Evolutionary conservation across 2,797 vertebrate species (phyloP).

Genomic region (Hypotaenidia philippensis): DNA sequence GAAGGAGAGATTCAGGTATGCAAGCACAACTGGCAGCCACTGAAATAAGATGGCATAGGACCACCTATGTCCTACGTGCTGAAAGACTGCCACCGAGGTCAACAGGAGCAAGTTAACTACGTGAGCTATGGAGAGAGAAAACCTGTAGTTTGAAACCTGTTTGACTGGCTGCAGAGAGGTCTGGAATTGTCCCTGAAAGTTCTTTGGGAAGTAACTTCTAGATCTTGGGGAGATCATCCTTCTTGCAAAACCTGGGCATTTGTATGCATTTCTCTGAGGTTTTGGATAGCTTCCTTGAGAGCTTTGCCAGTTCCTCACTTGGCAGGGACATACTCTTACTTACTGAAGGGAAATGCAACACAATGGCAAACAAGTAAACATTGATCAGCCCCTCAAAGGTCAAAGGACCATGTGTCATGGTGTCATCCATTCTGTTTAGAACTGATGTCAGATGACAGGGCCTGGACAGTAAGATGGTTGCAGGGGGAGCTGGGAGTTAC

Average conservation of each 20-base stretch:
- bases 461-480: not conserved
- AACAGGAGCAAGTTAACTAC: not conserved
- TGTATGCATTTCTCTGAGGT: not conserved
- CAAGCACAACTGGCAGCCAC: not conserved
- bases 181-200: not conserved
- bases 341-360: not conserved
- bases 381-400: not conserved
- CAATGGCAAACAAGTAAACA: not conserved
- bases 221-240: not conserved
- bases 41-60: not conserved
- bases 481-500: conserved; percentile 18
- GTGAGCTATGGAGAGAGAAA: not conserved
- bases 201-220: not conserved
- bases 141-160: not conserved
- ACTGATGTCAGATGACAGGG: not conserved
- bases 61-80: not conserved
- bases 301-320: not conserved
- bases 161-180: not conserved
- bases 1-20: not conserved
- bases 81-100: not conserved
- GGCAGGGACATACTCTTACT: not conserved
- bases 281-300: not conserved
- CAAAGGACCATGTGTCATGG: not conserved
- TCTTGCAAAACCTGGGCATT: not conserved
- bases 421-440: not conserved